Percentiles rank a stretch among this genome's conserved stretches.
phyloP scores from a whole-genome alignment of 2,888 invertebrate species.

The Epirrhoe tristata region DNA sequence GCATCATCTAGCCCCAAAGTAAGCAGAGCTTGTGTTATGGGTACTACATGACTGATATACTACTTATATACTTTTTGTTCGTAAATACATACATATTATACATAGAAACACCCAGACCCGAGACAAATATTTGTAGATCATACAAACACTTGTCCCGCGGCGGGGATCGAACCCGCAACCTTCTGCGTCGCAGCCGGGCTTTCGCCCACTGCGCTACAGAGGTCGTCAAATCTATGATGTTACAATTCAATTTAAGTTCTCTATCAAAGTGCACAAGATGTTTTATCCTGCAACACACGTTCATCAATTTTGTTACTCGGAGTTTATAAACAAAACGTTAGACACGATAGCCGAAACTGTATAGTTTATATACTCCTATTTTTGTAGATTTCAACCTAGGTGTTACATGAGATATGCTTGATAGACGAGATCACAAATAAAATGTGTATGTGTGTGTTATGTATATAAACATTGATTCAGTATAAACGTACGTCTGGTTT shows the following conservation, averaged over 20 bases:
- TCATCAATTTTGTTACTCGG: neutral
- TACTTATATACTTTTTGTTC: too few species aligned
- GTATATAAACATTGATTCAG: neutral
- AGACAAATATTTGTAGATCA: too few species aligned
- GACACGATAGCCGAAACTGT: neutral
- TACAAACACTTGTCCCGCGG: too few species aligned
- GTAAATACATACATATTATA: too few species aligned
- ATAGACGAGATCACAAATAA: neutral
- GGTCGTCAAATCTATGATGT: neutral
- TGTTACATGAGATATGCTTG: neutral
- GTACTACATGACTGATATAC: too few species aligned
- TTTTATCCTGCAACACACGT: neutral
- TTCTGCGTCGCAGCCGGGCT: too few species aligned
- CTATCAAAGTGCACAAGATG: neutral
- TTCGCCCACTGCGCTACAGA: too few species aligned
- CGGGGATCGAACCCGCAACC: too few species aligned
- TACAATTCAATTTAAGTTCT: neutral
- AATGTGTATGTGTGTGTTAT: neutral
- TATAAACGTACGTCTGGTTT: constrained; percentile 87
- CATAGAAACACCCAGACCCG: too few species aligned
- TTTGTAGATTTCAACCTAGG: neutral
- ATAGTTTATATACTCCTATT: neutral
- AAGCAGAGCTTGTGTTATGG: too few species aligned
- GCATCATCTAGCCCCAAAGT: too few species aligned
- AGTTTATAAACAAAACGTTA: neutral